Conservation (phyloP, 2,797 vertebrate genomes). For the Alectoris magna region DNA sequence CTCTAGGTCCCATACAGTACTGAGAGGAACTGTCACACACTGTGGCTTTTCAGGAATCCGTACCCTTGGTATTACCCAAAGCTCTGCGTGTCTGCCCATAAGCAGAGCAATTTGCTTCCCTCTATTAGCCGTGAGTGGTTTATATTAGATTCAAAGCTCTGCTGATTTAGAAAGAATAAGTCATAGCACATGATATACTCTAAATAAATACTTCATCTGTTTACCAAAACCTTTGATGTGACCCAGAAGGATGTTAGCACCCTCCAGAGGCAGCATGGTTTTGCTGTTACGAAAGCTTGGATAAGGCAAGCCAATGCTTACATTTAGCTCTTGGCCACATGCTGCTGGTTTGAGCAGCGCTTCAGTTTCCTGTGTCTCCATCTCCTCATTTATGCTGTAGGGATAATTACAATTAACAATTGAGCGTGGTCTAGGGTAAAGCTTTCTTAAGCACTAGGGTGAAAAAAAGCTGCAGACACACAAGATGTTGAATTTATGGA, state of each 20-base stretch:
- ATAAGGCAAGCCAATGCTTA: background rate
- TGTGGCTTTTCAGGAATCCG: background rate
- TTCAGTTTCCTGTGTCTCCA: background rate
- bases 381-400: background rate
- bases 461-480: background rate
- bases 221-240: background rate
- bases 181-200: background rate
- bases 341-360: background rate
- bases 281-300: background rate
- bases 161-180: background rate
- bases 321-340: background rate
- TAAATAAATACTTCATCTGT: background rate
- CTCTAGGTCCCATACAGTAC: background rate
- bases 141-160: background rate
- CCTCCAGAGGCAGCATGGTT: background rate
- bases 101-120: background rate
- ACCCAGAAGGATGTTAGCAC: background rate
- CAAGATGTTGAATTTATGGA: background rate
- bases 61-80: background rate
- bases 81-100: background rate
- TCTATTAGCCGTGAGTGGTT: background rate
- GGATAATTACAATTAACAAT: constrained; percentile 13
- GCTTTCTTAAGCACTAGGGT: background rate
- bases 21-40: background rate
- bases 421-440: background rate